Percentiles rank a stretch among this genome's conserved stretches.
Conservation (phyloP, 2,113 vertebrate genomes). For the Hyperopisus bebe region DNA sequence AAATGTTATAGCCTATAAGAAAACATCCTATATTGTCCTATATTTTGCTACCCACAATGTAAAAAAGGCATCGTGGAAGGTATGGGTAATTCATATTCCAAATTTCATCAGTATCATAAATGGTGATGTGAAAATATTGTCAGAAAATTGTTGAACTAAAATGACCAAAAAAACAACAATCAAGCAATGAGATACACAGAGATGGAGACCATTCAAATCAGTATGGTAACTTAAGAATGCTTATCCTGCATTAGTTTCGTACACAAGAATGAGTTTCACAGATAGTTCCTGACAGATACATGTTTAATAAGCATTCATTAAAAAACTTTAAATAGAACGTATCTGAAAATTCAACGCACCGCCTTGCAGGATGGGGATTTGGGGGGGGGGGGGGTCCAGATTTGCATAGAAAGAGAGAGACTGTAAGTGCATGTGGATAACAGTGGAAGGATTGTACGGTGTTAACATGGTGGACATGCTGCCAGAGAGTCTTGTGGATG, state of each 20-base stretch:
- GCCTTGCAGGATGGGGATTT: not conserved
- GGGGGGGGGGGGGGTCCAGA: not conserved
- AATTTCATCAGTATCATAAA: not conserved
- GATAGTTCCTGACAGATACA: not conserved
- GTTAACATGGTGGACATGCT: not conserved
- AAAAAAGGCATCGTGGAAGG: not conserved
- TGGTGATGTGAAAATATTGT: not conserved
- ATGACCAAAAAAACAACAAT: not conserved
- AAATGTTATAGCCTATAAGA: not conserved
- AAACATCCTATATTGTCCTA: not conserved
- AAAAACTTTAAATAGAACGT: not conserved
- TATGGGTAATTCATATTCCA: not conserved
- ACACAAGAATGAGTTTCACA: not conserved
- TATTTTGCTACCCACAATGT: not conserved
- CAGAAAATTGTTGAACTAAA: not conserved
- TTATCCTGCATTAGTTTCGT: not conserved
- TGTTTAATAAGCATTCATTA: not conserved
- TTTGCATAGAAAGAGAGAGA: not conserved
- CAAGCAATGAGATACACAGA: not conserved
- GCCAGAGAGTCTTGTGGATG: not conserved
- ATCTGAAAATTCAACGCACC: not conserved
- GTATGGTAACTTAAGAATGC: not conserved
- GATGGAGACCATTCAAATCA: not conserved
- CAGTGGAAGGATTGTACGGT: not conserved
- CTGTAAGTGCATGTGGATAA: not conserved